Conservation (phyloP, 2,113 vertebrate genomes). For the Collichthys lucidus region DNA sequence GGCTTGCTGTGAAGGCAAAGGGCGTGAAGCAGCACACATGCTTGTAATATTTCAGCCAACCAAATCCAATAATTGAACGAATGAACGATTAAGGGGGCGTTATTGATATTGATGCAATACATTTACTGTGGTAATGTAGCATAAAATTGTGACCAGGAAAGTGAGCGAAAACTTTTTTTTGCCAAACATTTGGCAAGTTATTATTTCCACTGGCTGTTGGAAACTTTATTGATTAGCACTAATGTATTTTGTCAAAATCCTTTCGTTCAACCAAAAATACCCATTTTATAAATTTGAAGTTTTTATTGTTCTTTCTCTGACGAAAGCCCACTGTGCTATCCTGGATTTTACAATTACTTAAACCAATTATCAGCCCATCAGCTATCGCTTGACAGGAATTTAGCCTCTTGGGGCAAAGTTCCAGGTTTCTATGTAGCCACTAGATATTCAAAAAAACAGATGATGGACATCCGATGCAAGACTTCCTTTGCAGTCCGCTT, state of each 20-base stretch:
- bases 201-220: not conserved
- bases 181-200: not conserved
- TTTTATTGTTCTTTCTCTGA: not conserved
- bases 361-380: no score
- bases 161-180: not conserved
- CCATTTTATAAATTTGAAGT: not conserved
- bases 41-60: conserved; percentile 16
- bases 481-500: no score
- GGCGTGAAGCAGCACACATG: not conserved
- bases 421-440: no score
- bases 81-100: conserved; percentile 26
- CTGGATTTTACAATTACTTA: not conserved
- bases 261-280: not conserved
- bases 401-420: no score
- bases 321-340: not conserved
- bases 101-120: conserved; percentile 30
- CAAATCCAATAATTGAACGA: conserved; percentile 30
- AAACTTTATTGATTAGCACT: not conserved
- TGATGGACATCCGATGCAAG: no score
- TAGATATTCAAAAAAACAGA: no score
- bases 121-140: conserved; percentile 35
- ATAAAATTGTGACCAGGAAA: conserved; percentile 41
- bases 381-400: no score
- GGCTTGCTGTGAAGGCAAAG: not conserved
- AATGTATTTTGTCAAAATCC: not conserved